Base-by-base conservation (phyloP, 1,140 invertebrate species). In the Bactericera cockerelli region DNA sequence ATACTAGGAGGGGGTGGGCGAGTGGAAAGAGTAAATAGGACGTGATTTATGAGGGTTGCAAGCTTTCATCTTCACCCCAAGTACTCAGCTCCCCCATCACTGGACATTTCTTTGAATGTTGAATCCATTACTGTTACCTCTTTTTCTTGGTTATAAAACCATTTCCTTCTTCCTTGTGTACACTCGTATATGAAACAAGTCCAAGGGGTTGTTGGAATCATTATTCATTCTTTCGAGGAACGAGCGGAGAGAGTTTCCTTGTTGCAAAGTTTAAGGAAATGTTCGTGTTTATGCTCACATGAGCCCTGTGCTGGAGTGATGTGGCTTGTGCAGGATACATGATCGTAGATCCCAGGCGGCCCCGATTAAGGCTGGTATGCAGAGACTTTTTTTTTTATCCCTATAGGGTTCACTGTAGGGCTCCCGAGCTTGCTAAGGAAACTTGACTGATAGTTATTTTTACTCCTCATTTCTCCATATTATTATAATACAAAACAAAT, bases 101-200 rank as follows among this genome's bases (percentile, higher is more conserved):
- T 49, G 42, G 42, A 49, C 42, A 49, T 49, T 49, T 49, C 42
- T 49, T 49, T 49, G 42, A 49, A 22, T 22, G n/a, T 49, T 49
- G 22, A 19, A 49, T 22, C 22, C 42, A 22, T 49, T 19, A 16
- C n/a, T 16, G 22, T 49, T 22, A 22, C 42, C 42, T 49, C 42
- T 19, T 22, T 49, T 49, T 22, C 42, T 49, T 49, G 42, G 42
- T 22, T 49, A 49, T 22, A 49, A 49, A 49, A 49, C n/a, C 42
- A 49, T 49, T 49, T 49, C 42, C 42, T 49, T 49, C 4, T 31
- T 31, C 28, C 28, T 31, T 31, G 13, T 31, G 28, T 31, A 31
- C 28, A 31, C 28, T 31, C 28, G 28, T 6, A 31, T 31, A 31
- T 31, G 13, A 31, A 31, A 49, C n/a, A 49, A 19, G 42, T 49